Conservation (phyloP, 2,797 vertebrate genomes). For the Sebastes hubbsi region DNA sequence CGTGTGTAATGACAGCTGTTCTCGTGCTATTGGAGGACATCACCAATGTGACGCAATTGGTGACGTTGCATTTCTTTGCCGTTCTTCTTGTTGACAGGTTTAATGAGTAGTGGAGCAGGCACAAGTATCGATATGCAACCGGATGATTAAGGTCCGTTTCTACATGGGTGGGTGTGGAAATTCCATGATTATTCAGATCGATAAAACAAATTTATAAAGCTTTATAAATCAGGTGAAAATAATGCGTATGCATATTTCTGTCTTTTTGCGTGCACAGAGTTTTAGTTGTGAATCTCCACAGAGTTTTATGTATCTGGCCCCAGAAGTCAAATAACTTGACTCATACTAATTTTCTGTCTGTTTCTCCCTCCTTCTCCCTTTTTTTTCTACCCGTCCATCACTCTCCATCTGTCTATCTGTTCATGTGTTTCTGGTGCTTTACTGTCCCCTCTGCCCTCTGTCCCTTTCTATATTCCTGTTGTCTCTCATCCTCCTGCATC, state of each 20-base stretch:
- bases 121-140: neutral
- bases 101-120: neutral
- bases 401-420: neutral
- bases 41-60: neutral
- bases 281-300: neutral
- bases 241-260: neutral
- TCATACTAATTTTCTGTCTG: neutral
- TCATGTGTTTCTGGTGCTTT: constrained; percentile 3
- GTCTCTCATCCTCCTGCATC: constrained; percentile 1
- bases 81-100: neutral
- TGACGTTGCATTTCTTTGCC: neutral
- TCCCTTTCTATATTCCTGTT: constrained; percentile 6
- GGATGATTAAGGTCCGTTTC: neutral
- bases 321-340: neutral
- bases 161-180: neutral
- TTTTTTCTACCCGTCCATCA: neutral
- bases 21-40: neutral
- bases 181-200: neutral
- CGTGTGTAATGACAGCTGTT: neutral
- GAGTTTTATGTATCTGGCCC: neutral
- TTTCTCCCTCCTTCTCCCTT: neutral
- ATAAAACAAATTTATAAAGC: neutral
- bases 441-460: neutral
- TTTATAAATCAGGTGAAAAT: neutral
- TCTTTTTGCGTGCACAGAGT: neutral